phyloP scores from a whole-genome alignment of 2,113 vertebrate species.

The Bos indicus region DNA sequence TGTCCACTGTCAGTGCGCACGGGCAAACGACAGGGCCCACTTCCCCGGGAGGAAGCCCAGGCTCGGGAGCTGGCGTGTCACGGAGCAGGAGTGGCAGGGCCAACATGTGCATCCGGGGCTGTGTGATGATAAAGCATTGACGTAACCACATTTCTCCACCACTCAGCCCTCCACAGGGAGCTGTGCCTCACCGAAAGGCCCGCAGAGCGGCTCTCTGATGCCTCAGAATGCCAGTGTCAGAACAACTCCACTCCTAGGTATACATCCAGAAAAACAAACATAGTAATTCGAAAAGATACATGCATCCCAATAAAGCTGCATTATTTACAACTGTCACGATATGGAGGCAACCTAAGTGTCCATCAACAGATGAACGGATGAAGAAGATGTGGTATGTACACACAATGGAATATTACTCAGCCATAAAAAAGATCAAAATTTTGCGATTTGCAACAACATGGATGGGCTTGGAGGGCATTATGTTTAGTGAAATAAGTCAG shows the following conservation, averaged over 20 bases:
- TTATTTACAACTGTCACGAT: not conserved
- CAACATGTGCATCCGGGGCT: not conserved
- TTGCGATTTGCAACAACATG: not conserved
- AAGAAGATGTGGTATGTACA: not conserved
- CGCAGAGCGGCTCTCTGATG: not conserved
- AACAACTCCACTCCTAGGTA: not conserved
- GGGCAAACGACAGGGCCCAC: fast-evolving
- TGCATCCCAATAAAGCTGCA: not conserved
- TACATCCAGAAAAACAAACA: not conserved
- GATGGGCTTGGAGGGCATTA: not conserved
- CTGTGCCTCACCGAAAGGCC: not conserved
- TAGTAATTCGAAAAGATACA: not conserved
- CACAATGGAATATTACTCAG: not conserved
- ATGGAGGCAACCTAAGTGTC: not conserved
- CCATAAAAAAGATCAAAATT: not conserved
- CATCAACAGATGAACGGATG: not conserved
- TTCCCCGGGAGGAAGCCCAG: not conserved
- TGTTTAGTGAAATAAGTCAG: not conserved
- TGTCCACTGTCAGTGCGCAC: fast-evolving
- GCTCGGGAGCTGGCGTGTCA: not conserved
- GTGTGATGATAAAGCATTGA: fast-evolving
- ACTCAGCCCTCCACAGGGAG: not conserved
- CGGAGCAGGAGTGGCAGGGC: not conserved
- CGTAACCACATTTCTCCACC: too few species aligned
- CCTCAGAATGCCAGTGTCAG: not conserved